Evolutionary conservation across 2,888 invertebrate genomes (phyloP), one percentile per base, ranked within the genome.

Genomic region (Drosophila villosipedis): DNA sequence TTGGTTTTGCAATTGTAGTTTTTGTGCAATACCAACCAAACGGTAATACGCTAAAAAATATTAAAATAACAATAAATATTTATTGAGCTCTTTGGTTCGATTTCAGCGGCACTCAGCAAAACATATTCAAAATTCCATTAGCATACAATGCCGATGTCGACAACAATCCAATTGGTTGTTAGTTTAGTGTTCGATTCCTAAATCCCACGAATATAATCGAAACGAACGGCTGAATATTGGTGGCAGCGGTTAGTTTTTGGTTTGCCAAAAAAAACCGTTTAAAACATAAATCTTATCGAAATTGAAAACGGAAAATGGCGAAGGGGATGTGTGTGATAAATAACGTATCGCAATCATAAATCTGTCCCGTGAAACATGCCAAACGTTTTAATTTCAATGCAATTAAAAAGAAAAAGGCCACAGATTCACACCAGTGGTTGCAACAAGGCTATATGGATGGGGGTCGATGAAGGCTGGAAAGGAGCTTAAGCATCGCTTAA

Each of bases 341-440:
- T 91, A 90, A 90, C 82, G 74, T 83, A 89, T 82, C 69, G 84
- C 68, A 83, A 82, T 77, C 88, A 83, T 91, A 87, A 89, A 87
- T 89, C 84, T 80, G 76, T 52, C 31, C 43, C 58, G 55, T 73
- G 76, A 73, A 72, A 74, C 76, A 73, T 76, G 82, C 74, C 75
- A 67, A 83, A 61, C 73, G 73, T 73, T 90, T 90, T 89, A 81
- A 89, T 89, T 79, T 77, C 73, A 79, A 81, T 69, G 76, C 87
- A 90, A 87, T 87, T 90, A 87, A 90, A 83, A 71, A 12, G 60
- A 50, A 53, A 52, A 59, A 53, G 62, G 62, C 60, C 66, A 47
- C 54, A 47, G 65, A 63, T 41, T 67, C 71, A 54, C 31, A 62
- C 60, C 63, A 67, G 53, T 54, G 76, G 60, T 53, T 30, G 52